Base-by-base conservation (phyloP, 2,113 vertebrate species). In the Mobula birostris region DNA sequence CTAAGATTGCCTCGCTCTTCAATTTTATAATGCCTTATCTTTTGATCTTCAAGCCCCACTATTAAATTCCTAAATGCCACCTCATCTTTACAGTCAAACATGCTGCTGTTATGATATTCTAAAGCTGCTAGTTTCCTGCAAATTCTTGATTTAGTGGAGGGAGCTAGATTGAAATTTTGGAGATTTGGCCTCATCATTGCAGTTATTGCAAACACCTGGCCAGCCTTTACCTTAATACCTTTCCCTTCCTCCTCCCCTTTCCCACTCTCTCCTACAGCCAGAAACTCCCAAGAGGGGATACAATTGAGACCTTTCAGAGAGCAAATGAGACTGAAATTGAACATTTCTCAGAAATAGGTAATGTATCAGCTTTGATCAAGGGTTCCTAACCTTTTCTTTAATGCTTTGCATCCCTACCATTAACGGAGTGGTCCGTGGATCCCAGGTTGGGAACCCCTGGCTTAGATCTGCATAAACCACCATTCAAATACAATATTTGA, bases 41-140 rank as follows among this genome's bases (percentile, higher is more conserved):
- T 99, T 96, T 99, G 99, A 96, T 99, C 99, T 96, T 99, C 99
- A 0, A 99, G 97, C 99, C 99, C 99, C 94, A 99, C 98, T 19
- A 99, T 97, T 95, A 99, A 98, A 95, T 99, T 99, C 95, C 98
- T 98, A 95, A 98, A 99, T 95, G 99, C 98, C 0, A 98, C 98
- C 95, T 99, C 99, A 97, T 99, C 99, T 99, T 96, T 97, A 95
- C 97, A 97, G 95, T 98, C 98, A 95, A 99, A 99, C 36, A 96
- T 97, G 1, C 95, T 56, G 0, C 98, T 98, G 94, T 99, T 98
- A 95, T 99, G 98, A 94, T 99, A 99, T 77, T 99, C 98, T 8
- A 99, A 96, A 0, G 98, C 98, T 72, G 97, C 97, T 9, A 99
- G 97, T 95, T 99, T 99, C 88, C 98, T 98, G 94, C 97, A 97